A percentile compares a stretch with the other conserved stretches of the same genome.
phyloP scores from a whole-genome alignment of 2,797 vertebrate species.

The Clamator glandarius region DNA sequence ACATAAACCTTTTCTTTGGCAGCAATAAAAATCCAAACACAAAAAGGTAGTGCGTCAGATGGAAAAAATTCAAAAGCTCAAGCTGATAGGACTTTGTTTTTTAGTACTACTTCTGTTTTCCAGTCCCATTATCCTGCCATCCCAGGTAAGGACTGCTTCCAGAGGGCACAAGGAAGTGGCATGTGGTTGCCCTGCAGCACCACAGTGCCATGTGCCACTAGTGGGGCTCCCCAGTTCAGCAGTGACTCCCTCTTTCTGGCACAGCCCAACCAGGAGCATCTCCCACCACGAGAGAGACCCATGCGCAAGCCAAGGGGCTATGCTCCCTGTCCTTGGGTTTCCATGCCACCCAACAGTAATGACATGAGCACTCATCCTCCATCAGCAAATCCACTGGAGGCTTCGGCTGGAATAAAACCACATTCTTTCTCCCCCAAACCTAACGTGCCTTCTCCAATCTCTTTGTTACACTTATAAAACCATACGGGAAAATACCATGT shows the following conservation, averaged over 20 bases:
- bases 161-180: neutral
- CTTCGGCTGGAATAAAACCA: neutral
- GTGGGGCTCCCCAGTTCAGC: rapidly evolving
- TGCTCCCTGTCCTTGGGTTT: neutral
- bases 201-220: neutral
- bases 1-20: neutral
- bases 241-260: neutral
- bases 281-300: neutral
- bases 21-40: rapidly evolving
- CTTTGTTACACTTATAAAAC: rapidly evolving
- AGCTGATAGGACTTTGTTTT: neutral
- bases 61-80: neutral
- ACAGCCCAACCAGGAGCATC: neutral
- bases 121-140: neutral
- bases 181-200: rapidly evolving
- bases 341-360: neutral
- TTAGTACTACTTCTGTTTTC: neutral
- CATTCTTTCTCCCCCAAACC: neutral
- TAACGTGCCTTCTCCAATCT: neutral
- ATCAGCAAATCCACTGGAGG: neutral
- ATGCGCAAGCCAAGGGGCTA: neutral
- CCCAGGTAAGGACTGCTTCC: neutral
- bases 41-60: rapidly evolving
- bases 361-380: rapidly evolving
- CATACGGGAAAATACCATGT: neutral